Evolutionary conservation across 2,113 vertebrate genomes (phyloP), one percentile per base, ranked within the genome.

Genomic region (Lophochroa leadbeateri): DNA sequence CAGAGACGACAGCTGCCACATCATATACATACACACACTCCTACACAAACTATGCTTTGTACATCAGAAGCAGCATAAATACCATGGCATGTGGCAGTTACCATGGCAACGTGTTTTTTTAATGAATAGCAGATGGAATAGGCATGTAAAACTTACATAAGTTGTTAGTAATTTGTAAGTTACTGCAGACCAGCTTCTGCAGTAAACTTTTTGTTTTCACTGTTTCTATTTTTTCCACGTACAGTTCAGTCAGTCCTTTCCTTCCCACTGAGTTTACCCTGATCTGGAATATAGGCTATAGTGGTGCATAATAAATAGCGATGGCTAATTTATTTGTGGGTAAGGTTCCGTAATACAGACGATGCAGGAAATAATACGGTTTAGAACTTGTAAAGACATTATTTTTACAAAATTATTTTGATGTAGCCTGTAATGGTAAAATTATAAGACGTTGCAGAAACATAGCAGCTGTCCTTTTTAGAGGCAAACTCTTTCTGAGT

Each of bases 51-150:
- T 97, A 97, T 96, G 98, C 98, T 98, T 98, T 98, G 97, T 98
- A 98, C 98, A 98, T 98, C 98, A 98, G 98, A 98, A 98, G 97
- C 97, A 97, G 97, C 97, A 98, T 98, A 98, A 98, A 98, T 98
- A 98, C 97, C 98, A 96, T 97, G 97, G 98, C 98, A 98, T 98
- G 98, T 97, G 97, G 98, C 97, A 98, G 98, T 98, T 98, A 93
- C 97, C 95, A 98, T 98, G 96, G 96, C 68, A 97, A 98, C 91
- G 70, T 95, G 95, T 94, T 98, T 98, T 98, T 97, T 97, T 98
- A 98, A 98, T 98, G 97, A 98, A 97, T 98, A 98, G 97, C 98
- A 98, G 98, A 98, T 98, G 98, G 98, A 98, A 97, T 94, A 97
- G 97, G 86, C 98, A 98, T 98, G 98, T 98, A 98, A 98, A 98